These are phyloP conservation scores for Horisme vitalbata DNA, from an alignment of 2,888 invertebrate species.

Conservation along the genomic window DNA sequence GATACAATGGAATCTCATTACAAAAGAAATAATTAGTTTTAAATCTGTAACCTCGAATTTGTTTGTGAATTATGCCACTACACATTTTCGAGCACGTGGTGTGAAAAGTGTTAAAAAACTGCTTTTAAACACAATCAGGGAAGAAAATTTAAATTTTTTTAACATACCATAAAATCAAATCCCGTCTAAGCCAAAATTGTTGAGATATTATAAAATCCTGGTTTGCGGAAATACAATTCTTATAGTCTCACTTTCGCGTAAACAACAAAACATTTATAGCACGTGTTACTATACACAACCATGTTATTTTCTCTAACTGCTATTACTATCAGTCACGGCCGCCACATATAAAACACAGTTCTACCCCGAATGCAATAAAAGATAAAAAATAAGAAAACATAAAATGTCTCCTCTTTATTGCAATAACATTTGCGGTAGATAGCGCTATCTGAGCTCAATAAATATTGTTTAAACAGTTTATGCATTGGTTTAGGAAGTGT, in stretches of 20 bases:
- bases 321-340: constrained; percentile 57
- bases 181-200: no score
- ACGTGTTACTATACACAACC: constrained; percentile 47
- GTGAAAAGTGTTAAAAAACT: no score
- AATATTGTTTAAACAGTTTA: constrained; percentile 57
- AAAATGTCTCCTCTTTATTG: constrained; percentile 64
- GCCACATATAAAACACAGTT: constrained; percentile 25
- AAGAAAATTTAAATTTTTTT: no score
- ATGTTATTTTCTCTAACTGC: constrained; percentile 16
- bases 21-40: no score
- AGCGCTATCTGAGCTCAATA: constrained; percentile 65
- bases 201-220: no score
- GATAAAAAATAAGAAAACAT: constrained; percentile 65
- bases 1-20: no score
- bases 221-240: no score
- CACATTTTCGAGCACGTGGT: no score
- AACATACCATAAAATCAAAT: no score
- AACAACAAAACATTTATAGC: constrained; percentile 48
- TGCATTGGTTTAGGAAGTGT: constrained; percentile 7
- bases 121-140: no score
- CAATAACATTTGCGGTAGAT: constrained; percentile 56
- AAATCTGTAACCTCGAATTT: no score
- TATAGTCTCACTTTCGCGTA: constrained; percentile 21
- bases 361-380: constrained; percentile 64
- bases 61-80: no score